phyloP scores from a whole-genome alignment of 2,797 vertebrate species.

The Rhabdophis nuchalis region DNA sequence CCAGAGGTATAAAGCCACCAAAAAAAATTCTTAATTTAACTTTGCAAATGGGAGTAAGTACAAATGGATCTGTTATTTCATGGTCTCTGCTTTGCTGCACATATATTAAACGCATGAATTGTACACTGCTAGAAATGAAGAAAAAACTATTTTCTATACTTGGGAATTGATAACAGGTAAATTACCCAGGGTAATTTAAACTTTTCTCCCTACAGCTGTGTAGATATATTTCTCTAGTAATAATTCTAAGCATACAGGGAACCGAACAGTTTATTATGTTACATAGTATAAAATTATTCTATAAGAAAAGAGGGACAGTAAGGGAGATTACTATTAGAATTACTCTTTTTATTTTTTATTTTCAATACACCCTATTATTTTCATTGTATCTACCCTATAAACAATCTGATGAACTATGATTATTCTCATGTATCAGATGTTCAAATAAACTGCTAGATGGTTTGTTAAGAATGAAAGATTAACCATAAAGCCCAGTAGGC shows the following conservation, averaged over 20 bases:
- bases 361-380: background rate
- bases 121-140: constrained; percentile 33
- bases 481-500: background rate
- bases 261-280: constrained; percentile 18
- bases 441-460: background rate
- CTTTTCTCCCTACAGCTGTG: constrained; percentile 32
- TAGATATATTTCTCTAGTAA: constrained; percentile 23
- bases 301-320: background rate
- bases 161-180: constrained; percentile 35
- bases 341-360: constrained; percentile 10
- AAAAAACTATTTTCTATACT: constrained; percentile 41
- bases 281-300: background rate
- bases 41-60: constrained; percentile 46
- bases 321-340: background rate
- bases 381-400: background rate
- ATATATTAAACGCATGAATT: constrained; percentile 50
- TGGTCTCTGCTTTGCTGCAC: constrained; percentile 37
- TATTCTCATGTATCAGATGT: background rate
- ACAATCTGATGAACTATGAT: background rate
- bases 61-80: constrained; percentile 38
- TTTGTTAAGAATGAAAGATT: background rate
- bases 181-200: constrained; percentile 29
- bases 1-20: background rate
- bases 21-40: constrained; percentile 34
- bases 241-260: constrained; percentile 19